Percentiles rank a stretch among this genome's conserved stretches.
Evolutionary conservation across 2,888 invertebrate genomes (phyloP).

Genomic region (Oeneis ivallda): DNA sequence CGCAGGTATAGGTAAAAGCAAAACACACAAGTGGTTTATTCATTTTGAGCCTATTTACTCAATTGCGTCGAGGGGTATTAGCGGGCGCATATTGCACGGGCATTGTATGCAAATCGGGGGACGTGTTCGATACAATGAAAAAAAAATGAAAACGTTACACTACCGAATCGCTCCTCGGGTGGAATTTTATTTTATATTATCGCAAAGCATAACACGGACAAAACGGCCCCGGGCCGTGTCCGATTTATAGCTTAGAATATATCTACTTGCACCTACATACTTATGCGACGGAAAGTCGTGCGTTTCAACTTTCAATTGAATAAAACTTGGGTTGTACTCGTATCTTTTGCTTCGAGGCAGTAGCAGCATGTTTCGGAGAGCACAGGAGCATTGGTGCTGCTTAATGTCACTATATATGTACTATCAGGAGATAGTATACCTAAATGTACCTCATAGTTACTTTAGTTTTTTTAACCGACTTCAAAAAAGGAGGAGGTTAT

Average conservation of each 20-base stretch:
- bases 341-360: background rate
- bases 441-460: no score
- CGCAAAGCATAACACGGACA: slow-evolving; percentile 58
- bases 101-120: slow-evolving; percentile 77
- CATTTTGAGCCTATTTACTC: slow-evolving; percentile 38
- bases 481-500: no score
- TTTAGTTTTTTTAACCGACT: no score
- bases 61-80: slow-evolving; percentile 50
- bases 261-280: background rate
- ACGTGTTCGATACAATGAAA: slow-evolving; percentile 68
- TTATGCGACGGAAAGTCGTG: background rate
- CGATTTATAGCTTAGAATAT: slow-evolving; percentile 22
- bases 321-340: background rate
- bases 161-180: slow-evolving; percentile 53
- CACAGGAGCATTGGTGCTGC: no score
- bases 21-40: slow-evolving; percentile 26
- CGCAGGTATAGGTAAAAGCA: slow-evolving; percentile 1
- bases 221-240: slow-evolving; percentile 13
- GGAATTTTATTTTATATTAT: slow-evolving; percentile 66
- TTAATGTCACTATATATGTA: no score
- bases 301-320: background rate
- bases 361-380: no score
- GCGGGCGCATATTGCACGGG: slow-evolving; percentile 72
- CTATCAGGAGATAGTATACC: no score
- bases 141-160: slow-evolving; percentile 50